A percentile compares a stretch with the other conserved stretches of the same genome.
These are phyloP conservation scores for Eupeodes luniger DNA, from an alignment of 2,888 invertebrate species.

Conservation along the genomic window DNA sequence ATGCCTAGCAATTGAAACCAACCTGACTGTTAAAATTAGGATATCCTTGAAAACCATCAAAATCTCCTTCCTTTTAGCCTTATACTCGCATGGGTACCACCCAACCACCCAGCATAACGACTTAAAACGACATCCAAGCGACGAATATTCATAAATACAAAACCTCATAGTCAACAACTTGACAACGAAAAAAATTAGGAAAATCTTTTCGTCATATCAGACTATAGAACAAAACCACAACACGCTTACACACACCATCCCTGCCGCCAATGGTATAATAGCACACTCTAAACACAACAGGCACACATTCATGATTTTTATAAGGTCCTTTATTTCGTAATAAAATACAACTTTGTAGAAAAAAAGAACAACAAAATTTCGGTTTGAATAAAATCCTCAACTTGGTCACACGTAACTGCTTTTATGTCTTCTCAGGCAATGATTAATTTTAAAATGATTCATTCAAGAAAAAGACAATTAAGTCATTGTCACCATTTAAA, in stretches of 20 bases:
- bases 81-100: not conserved
- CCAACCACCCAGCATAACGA: not conserved
- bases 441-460: not conserved
- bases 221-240: conserved; percentile 15
- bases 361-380: not conserved
- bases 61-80: not conserved
- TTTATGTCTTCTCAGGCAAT: not conserved
- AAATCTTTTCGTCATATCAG: conserved; percentile 28
- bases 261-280: not conserved
- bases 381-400: not conserved
- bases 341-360: not conserved
- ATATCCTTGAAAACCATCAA: conserved; percentile 18
- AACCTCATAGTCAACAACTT: not conserved
- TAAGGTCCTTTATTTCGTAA: conserved; percentile 11
- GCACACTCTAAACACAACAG: conserved; percentile 13
- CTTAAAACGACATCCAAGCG: not conserved
- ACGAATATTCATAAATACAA: conserved; percentile 4
- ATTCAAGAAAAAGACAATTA: not conserved
- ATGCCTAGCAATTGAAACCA: not conserved
- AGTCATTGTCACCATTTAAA: too few relatives aligned
- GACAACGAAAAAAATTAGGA: not conserved
- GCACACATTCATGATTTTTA: not conserved
- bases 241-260: not conserved
- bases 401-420: conserved; percentile 9
- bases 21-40: conserved; percentile 26